These are phyloP conservation scores for Odontamblyopus lacepedii DNA, from an alignment of 2,797 vertebrate species.

Conservation along the genomic window DNA sequence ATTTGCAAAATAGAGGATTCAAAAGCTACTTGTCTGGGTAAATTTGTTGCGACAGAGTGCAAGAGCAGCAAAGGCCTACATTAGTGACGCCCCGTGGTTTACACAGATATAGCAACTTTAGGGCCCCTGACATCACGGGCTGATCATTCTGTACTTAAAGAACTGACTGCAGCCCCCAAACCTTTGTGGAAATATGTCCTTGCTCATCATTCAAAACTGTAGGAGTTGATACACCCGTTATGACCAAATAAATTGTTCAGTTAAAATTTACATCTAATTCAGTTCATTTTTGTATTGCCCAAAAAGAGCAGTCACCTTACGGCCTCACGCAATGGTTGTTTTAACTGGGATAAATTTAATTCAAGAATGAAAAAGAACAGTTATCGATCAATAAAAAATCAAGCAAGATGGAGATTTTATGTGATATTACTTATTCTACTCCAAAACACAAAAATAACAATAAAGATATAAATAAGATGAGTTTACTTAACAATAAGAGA, in stretches of 20 bases:
- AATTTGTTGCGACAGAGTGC: slow-evolving; percentile 39
- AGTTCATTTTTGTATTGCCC: too few relatives aligned
- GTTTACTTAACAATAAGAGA: too few relatives aligned
- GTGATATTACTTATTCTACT: not conserved
- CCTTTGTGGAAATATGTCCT: not conserved
- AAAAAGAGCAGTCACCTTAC: not conserved
- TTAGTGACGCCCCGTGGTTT: slow-evolving; percentile 38
- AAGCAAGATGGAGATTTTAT: not conserved
- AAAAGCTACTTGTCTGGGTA: slow-evolving; percentile 21
- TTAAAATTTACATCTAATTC: too few relatives aligned
- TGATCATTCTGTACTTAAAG: not conserved
- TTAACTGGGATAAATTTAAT: not conserved
- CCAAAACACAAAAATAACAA: too few relatives aligned
- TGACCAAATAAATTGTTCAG: not conserved
- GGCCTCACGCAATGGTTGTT: not conserved
- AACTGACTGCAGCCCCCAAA: not conserved
- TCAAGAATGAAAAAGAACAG: not conserved
- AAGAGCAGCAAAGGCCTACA: slow-evolving; percentile 24
- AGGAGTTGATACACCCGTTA: not conserved
- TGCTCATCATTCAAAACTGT: not conserved
- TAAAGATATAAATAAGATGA: too few relatives aligned
- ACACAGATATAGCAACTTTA: slow-evolving; percentile 24
- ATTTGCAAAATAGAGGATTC: slow-evolving; percentile 25
- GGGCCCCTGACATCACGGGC: not conserved
- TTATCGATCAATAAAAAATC: not conserved